A percentile compares a stretch with the other conserved stretches of the same genome.
Evolutionary conservation across 2,797 vertebrate species (phyloP).

Genomic region (Enteromius viviparus): DNA sequence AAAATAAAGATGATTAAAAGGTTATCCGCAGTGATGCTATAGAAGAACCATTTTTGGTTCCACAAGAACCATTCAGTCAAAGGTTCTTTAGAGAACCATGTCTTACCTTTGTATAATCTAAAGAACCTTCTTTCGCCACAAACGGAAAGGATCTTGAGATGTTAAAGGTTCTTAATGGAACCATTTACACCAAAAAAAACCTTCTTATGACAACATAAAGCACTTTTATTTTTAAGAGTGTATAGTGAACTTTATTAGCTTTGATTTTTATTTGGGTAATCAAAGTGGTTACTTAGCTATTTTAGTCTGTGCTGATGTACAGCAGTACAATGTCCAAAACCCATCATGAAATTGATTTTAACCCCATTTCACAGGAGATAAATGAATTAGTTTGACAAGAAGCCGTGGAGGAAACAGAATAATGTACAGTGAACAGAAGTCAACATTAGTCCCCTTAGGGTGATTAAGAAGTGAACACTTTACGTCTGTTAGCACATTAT

Average conservation of each 20-base stretch:
- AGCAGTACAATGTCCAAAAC: conserved; percentile 21
- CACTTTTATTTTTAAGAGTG: neutral
- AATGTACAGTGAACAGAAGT: conserved; percentile 41
- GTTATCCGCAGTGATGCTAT: neutral
- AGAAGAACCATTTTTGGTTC: neutral
- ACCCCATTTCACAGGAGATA: conserved; percentile 27
- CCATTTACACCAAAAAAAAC: neutral
- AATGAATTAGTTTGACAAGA: conserved; percentile 43
- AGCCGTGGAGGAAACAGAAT: neutral
- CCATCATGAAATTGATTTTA: conserved; percentile 45
- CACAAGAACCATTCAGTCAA: neutral
- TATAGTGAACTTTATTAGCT: neutral
- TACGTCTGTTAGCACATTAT: conserved; percentile 9
- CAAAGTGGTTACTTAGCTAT: conserved; percentile 4
- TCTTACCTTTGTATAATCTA: neutral
- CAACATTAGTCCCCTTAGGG: conserved; percentile 26
- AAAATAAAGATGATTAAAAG: too few relatives aligned
- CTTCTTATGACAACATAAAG: neutral
- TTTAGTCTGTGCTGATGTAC: conserved; percentile 15
- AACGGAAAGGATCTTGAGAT: neutral
- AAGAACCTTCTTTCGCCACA: neutral
- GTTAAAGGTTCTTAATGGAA: neutral
- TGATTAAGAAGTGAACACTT: conserved; percentile 35
- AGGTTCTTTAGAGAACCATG: neutral
- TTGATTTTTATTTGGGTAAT: conserved; percentile 26